phyloP scores from a whole-genome alignment of 2,888 invertebrate species.

The Icerya purchasi region DNA sequence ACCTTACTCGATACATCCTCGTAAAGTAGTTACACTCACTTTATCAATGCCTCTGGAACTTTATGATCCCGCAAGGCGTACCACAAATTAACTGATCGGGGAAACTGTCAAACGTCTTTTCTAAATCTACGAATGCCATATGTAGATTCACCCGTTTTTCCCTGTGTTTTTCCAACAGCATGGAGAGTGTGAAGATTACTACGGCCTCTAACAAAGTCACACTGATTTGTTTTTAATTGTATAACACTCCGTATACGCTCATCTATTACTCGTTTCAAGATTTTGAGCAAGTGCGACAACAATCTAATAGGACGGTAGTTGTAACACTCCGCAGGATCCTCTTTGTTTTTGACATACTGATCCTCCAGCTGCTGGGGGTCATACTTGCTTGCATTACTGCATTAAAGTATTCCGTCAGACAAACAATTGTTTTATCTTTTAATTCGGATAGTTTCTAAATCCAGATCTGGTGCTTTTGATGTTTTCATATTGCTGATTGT shows the following conservation, averaged over 20 bases:
- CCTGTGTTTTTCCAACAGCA: not conserved
- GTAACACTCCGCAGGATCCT: not conserved
- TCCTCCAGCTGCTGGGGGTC: not conserved
- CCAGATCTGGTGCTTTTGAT: not conserved
- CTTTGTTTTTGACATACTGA: not conserved
- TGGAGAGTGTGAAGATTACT: not conserved
- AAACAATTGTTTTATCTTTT: not conserved
- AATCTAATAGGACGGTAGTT: not conserved
- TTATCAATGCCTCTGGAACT: not conserved
- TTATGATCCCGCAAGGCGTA: not conserved
- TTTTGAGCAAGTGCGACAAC: not conserved
- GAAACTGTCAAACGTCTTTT: not conserved
- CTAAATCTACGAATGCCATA: not conserved
- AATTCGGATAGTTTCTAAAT: not conserved
- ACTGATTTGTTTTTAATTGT: not conserved
- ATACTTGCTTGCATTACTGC: not conserved
- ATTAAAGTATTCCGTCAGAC: not conserved
- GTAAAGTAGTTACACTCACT: not conserved
- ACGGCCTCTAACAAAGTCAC: not conserved
- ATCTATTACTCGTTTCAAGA: not conserved
- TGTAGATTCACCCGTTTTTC: not conserved
- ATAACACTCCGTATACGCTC: too few relatives aligned
- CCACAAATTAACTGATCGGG: not conserved
- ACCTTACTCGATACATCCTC: not conserved
- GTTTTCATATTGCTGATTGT: not conserved